A percentile compares a stretch with the other conserved stretches of the same genome.
These are phyloP conservation scores for Chelmon rostratus DNA, from an alignment of 2,797 vertebrate species.

Conservation along the genomic window DNA sequence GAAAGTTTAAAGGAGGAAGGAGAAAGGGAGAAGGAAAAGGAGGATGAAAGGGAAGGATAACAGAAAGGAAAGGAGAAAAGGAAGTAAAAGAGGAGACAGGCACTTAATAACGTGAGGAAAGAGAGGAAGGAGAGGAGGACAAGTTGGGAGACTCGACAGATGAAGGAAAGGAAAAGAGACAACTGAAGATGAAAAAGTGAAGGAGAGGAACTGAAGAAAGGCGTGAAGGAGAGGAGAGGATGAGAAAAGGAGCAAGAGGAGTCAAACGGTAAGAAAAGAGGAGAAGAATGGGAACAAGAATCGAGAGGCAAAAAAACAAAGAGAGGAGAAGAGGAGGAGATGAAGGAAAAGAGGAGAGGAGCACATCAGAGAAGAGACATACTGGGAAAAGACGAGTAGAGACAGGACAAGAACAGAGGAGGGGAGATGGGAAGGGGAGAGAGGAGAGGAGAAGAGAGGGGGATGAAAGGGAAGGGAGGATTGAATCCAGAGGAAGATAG, in stretches of 20 bases:
- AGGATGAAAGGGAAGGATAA: not conserved
- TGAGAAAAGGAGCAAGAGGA: not conserved
- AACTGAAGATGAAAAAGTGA: not conserved
- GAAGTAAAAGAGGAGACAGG: not conserved
- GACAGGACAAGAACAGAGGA: not conserved
- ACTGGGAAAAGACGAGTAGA: not conserved
- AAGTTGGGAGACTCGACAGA: not conserved
- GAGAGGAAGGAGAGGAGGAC: not conserved
- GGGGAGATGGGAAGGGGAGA: not conserved
- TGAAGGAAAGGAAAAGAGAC: not conserved
- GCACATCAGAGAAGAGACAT: slow-evolving; percentile 8
- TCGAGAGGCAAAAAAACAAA: not conserved
- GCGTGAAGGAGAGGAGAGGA: not conserved
- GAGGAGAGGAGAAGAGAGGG: slow-evolving; percentile 9
- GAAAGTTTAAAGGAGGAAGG: not conserved
- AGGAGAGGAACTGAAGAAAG: not conserved
- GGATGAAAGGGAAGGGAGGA: slow-evolving; percentile 47
- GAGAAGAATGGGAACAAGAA: not conserved
- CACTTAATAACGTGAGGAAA: not conserved
- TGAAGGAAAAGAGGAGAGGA: not conserved
- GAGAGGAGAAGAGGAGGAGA: too few relatives aligned
- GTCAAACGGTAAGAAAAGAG: not conserved
- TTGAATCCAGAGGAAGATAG: slow-evolving; percentile 37
- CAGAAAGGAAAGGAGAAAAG: not conserved
- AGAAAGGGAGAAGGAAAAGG: not conserved